Conservation (phyloP, 2,797 vertebrate species). For the Crax fasciolata region DNA sequence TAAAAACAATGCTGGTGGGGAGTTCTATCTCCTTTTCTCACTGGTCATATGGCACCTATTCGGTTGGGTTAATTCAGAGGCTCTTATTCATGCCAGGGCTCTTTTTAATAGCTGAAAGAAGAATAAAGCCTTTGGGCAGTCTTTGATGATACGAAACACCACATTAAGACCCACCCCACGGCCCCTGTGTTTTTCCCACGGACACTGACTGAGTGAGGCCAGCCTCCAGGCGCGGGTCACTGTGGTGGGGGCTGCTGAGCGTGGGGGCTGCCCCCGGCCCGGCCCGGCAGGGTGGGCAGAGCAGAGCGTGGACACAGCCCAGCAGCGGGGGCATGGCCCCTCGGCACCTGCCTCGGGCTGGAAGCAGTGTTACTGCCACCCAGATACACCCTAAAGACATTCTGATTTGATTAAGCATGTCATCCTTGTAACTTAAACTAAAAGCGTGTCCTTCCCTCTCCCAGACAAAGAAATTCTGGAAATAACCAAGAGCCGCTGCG, state of each 20-base stretch:
- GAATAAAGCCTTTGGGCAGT: background rate
- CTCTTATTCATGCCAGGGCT: background rate
- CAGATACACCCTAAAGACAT: background rate
- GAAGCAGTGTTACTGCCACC: background rate
- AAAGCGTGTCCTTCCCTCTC: background rate
- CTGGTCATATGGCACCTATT: background rate
- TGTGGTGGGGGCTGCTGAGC: accelerated
- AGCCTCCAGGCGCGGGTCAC: background rate
- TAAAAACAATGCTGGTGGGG: background rate
- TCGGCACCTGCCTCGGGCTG: accelerated
- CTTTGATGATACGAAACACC: background rate
- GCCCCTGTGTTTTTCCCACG: background rate
- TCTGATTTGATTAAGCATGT: background rate
- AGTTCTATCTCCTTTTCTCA: background rate
- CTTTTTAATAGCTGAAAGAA: background rate
- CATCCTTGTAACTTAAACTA: background rate
- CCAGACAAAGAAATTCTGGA: background rate
- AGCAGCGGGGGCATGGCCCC: background rate
- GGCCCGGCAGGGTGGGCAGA: background rate
- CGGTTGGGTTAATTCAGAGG: background rate
- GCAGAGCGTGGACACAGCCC: no score
- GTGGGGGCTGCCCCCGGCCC: background rate
- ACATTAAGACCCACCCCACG: background rate
- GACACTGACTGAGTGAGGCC: background rate
- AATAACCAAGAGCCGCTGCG: background rate